A percentile compares a stretch with the other conserved stretches of the same genome.
phyloP scores from a whole-genome alignment of 2,888 invertebrate genomes.

The Drosophila koepferae region DNA sequence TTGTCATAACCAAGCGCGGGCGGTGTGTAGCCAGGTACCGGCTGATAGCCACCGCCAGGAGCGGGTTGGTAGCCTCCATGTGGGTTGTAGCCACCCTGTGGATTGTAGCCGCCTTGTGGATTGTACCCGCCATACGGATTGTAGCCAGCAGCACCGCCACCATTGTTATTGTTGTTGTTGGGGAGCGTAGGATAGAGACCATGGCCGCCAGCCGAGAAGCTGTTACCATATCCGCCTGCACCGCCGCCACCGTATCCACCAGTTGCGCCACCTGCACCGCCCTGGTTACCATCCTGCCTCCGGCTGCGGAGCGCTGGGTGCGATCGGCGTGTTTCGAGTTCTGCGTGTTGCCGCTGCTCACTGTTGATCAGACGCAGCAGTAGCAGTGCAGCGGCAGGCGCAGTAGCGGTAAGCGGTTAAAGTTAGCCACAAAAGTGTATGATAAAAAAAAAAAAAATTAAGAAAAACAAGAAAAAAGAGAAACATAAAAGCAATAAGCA shows the following conservation, averaged over 20 bases:
- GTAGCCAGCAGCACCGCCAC: constrained; percentile 49
- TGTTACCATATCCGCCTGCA: constrained; percentile 83
- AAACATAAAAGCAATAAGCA: constrained; percentile 51
- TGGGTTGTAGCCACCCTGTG: constrained; percentile 11
- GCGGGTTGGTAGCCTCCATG: constrained; percentile 61
- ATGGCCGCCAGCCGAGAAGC: constrained; percentile 84
- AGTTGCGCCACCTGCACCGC: constrained; percentile 70
- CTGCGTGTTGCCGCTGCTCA: constrained; percentile 70
- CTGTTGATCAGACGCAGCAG: constrained; percentile 42
- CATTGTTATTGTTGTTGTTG: constrained; percentile 54
- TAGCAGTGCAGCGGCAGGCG: constrained; percentile 21
- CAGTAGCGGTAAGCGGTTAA: constrained; percentile 38
- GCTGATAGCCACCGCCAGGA: constrained; percentile 69
- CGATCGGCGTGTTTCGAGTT: constrained; percentile 78
- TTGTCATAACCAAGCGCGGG: constrained; percentile 80
- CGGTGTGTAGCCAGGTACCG: constrained; percentile 74
- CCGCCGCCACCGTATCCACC: constrained; percentile 80
- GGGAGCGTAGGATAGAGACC: constrained; percentile 82
- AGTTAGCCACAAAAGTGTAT: constrained; percentile 69
- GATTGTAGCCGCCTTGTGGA: constrained; percentile 62
- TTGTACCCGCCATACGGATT: constrained; percentile 73
- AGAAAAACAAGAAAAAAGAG: constrained; percentile 25
- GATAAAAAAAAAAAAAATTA: constrained; percentile 10
- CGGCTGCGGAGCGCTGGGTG: constrained; percentile 78
- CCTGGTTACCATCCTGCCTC: constrained; percentile 57